Conservation (phyloP, 2,113 vertebrate genomes). For the Oncorhynchus mykiss region DNA sequence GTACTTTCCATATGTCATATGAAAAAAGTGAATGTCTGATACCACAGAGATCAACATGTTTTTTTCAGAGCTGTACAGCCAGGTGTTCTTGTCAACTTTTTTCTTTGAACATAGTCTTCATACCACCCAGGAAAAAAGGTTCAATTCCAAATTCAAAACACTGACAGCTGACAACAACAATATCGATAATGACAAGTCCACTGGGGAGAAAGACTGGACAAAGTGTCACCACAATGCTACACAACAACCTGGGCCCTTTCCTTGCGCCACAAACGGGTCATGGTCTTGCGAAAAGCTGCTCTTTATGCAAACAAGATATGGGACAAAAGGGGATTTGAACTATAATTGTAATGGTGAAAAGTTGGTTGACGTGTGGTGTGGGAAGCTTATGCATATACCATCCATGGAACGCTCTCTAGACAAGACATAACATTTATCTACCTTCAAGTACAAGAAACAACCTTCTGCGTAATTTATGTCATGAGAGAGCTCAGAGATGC, state of each 20-base stretch:
- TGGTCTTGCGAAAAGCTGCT: not conserved
- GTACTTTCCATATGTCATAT: not conserved
- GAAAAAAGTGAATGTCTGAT: not conserved
- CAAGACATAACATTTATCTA: constrained; percentile 65
- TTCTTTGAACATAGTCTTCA: too few species aligned
- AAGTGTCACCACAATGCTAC: not conserved
- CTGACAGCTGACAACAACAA: not conserved
- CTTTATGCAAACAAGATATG: too few species aligned
- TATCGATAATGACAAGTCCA: not conserved
- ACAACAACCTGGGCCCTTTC: not conserved
- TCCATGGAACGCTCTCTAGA: not conserved
- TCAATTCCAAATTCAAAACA: not conserved
- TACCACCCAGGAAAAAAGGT: not conserved
- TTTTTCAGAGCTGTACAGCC: constrained; percentile 26
- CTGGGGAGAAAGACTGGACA: not conserved
- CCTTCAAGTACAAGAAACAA: constrained; percentile 62
- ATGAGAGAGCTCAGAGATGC: constrained; percentile 65
- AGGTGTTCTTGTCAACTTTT: not conserved
- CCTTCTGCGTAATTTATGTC: constrained; percentile 63
- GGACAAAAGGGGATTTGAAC: too few species aligned
- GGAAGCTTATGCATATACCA: too few species aligned
- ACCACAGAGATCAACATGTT: constrained; percentile 4
- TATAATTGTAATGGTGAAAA: too few species aligned
- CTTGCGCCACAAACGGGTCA: not conserved
- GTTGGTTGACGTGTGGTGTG: not conserved